These are phyloP conservation scores for Chloropsis cyanopogon DNA, from an alignment of 2,113 vertebrate species.

Conservation along the genomic window DNA sequence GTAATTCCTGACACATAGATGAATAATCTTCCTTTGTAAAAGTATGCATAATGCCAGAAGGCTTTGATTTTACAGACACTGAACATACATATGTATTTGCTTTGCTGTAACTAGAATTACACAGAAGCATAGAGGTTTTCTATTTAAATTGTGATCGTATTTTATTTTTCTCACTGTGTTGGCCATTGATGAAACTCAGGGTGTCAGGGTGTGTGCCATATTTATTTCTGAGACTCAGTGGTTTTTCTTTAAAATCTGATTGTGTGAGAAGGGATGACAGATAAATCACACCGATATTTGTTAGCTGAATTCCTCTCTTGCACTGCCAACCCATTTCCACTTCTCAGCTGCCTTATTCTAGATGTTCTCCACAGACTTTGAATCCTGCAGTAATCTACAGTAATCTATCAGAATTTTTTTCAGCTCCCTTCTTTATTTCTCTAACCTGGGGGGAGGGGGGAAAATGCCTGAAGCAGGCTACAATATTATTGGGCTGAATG, in stretches of 20 bases:
- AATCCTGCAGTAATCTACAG: background rate
- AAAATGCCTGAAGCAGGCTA: background rate
- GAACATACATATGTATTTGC: fast-evolving
- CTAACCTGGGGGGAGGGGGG: background rate
- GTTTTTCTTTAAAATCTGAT: background rate
- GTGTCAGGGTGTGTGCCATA: background rate
- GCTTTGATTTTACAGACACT: background rate
- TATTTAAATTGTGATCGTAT: background rate
- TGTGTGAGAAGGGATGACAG: constrained; percentile 20
- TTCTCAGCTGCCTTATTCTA: background rate
- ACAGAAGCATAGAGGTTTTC: background rate
- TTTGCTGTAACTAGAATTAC: background rate
- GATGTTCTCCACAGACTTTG: background rate
- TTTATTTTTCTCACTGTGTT: background rate
- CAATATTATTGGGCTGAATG: background rate
- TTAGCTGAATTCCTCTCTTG: constrained; percentile 61
- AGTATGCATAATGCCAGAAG: background rate
- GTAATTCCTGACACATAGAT: background rate
- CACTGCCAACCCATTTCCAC: constrained; percentile 27
- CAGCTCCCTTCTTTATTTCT: background rate
- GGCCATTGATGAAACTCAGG: background rate
- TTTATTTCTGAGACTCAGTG: background rate
- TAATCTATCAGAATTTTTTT: background rate
- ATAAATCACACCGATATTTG: constrained; percentile 51
- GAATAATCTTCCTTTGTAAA: background rate